Conservation (phyloP, 2,113 vertebrate genomes). For the Mesitornis unicolor region DNA sequence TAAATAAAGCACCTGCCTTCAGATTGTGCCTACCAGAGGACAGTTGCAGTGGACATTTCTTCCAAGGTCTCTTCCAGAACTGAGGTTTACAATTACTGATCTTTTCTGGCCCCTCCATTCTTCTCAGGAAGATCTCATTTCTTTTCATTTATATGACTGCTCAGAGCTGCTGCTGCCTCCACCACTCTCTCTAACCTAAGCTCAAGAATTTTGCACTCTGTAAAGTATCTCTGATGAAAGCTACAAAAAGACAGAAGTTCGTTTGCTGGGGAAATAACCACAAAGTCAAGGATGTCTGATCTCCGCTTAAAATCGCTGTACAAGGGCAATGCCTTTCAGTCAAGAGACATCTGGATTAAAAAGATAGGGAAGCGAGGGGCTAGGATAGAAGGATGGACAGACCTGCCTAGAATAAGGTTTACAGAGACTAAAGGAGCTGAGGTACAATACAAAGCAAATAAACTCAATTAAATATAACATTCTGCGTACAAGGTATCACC, state of each 20-base stretch:
- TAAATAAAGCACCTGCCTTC: neutral
- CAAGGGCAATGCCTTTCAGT: neutral
- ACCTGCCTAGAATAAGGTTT: neutral
- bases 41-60: neutral
- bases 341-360: neutral
- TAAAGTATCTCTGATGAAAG: neutral
- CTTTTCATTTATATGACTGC: neutral
- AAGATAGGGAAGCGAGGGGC: rapidly evolving
- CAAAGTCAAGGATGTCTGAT: neutral
- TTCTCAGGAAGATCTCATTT: neutral
- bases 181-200: neutral
- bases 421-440: neutral
- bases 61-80: neutral
- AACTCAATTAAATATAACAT: constrained; percentile 10
- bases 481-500: neutral
- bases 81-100: neutral
- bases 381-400: neutral
- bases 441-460: neutral
- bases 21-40: neutral
- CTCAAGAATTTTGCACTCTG: neutral
- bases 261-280: neutral
- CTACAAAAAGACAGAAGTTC: neutral
- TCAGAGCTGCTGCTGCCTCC: neutral
- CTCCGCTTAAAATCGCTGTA: neutral
- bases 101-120: neutral